Percentiles rank a stretch among this genome's conserved stretches.
Evolutionary conservation across 1,140 invertebrate genomes (phyloP).

Genomic region (Drosophila lacteicornis): DNA sequence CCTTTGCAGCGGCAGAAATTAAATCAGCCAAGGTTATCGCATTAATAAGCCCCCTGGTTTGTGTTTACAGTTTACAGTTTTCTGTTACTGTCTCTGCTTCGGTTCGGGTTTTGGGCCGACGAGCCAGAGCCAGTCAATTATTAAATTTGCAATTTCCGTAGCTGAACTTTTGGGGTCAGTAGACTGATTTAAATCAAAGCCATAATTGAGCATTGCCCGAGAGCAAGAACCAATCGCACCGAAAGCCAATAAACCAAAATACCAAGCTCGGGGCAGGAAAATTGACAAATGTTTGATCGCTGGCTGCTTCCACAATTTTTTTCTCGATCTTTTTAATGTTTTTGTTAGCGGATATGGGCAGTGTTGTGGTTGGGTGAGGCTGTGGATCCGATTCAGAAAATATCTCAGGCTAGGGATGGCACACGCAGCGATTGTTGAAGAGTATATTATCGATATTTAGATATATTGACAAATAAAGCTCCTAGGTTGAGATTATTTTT

Average conservation of each 20-base stretch:
- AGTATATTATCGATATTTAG: too few relatives aligned
- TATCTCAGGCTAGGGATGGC: not conserved
- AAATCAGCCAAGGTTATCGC: constrained; percentile 83
- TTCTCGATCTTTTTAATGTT: not conserved
- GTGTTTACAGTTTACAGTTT: constrained; percentile 39
- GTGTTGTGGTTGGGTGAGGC: constrained; percentile 65
- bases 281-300: constrained; percentile 69
- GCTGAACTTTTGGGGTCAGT: constrained; percentile 84
- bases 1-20: constrained; percentile 59
- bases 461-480: too few relatives aligned
- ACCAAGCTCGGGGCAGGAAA: constrained; percentile 51
- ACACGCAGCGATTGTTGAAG: too few relatives aligned
- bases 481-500: too few relatives aligned
- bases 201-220: constrained; percentile 76
- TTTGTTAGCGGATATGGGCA: constrained; percentile 59
- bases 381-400: constrained; percentile 22
- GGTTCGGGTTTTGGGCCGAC: constrained; percentile 29
- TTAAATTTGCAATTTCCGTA: constrained; percentile 85
- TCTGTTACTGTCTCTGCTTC: constrained; percentile 30
- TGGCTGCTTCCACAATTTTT: constrained; percentile 24
- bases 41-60: constrained; percentile 81
- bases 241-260: constrained; percentile 37
- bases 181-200: constrained; percentile 84
- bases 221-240: constrained; percentile 31
- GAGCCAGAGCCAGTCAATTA: constrained; percentile 70